phyloP scores from a whole-genome alignment of 2,888 invertebrate species.

The Folsomia manolachei region DNA sequence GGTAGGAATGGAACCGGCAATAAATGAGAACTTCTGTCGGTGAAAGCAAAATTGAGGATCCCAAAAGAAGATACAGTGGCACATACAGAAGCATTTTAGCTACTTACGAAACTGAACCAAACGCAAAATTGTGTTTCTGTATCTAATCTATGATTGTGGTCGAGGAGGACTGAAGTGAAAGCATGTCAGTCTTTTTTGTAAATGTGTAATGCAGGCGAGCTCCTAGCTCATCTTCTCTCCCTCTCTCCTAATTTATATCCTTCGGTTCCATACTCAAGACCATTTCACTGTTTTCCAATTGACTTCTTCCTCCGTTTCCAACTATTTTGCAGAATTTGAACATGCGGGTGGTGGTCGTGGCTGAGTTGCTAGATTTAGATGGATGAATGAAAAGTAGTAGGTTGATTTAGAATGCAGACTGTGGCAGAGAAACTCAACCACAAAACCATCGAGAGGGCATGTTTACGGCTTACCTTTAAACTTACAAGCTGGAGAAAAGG shows the following conservation, averaged over 20 bases:
- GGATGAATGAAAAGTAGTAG: background rate
- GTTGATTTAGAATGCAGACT: background rate
- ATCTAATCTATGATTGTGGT: background rate
- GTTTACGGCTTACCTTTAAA: background rate
- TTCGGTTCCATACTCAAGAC: background rate
- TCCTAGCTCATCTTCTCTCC: background rate
- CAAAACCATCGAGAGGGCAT: background rate
- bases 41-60: too few species aligned
- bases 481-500: background rate
- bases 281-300: slow-evolving; percentile 4
- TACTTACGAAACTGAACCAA: background rate
- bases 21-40: background rate
- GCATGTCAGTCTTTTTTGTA: background rate
- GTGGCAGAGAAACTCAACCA: background rate
- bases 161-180: too few species aligned
- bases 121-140: background rate
- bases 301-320: background rate
- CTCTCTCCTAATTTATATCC: slow-evolving; percentile 1
- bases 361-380: too few species aligned
- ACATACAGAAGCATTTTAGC: too few species aligned
- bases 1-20: background rate
- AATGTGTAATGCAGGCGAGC: background rate
- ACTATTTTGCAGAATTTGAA: background rate
- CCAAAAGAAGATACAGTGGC: too few species aligned
- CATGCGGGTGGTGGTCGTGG: background rate